Evolutionary conservation across 2,113 vertebrate genomes (phyloP).

Genomic region (Morone saxatilis): DNA sequence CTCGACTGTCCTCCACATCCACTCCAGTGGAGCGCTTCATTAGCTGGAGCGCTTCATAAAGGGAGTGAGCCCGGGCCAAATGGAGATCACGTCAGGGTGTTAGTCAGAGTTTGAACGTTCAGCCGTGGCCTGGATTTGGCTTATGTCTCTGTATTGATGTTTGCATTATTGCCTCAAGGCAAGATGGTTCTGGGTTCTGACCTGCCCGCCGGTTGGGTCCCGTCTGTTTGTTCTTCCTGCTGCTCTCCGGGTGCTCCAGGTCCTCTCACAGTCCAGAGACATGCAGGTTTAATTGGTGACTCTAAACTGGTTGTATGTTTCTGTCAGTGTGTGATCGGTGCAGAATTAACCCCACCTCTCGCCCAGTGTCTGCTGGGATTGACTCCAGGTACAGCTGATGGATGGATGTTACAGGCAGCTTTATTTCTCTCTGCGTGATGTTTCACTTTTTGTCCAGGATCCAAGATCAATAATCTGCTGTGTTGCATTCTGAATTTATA

Average conservation of each 20-base stretch:
- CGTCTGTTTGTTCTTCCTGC: neutral
- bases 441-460: neutral
- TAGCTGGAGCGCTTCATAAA: constrained; percentile 27
- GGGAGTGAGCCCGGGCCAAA: neutral
- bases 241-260: neutral
- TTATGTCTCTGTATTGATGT: neutral
- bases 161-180: too few species aligned
- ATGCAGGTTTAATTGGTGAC: neutral
- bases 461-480: neutral
- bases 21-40: constrained; percentile 56
- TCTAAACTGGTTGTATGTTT: neutral
- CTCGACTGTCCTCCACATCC: constrained; percentile 57
- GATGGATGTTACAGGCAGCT: neutral
- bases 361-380: neutral
- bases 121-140: neutral
- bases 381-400: neutral
- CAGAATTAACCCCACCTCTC: neutral
- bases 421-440: neutral
- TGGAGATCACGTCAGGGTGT: constrained; percentile 12
- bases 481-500: neutral
- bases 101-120: constrained; percentile 9
- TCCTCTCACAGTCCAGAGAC: neutral
- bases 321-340: neutral
- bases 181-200: neutral
- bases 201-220: neutral